Conservation (phyloP, 2,113 vertebrate genomes). For the Sapajus apella region DNA sequence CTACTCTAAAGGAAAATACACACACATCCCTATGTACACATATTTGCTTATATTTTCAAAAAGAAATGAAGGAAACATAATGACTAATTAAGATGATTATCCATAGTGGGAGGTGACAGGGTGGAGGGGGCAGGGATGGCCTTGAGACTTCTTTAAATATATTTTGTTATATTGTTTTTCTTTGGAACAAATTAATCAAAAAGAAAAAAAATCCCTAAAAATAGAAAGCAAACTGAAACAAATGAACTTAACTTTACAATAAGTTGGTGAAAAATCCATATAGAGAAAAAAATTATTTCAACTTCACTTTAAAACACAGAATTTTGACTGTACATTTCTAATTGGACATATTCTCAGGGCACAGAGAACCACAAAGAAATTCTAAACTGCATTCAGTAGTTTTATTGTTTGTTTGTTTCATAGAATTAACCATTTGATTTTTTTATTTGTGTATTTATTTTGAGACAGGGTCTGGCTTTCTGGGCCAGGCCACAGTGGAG, state of each 20-base stretch:
- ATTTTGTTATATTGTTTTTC: background rate
- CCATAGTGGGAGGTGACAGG: background rate
- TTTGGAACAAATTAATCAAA: constrained; percentile 38
- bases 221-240: constrained; percentile 39
- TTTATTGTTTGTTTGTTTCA: background rate
- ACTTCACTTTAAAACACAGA: constrained; percentile 23
- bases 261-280: background rate
- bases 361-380: background rate
- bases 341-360: background rate
- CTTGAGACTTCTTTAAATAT: constrained; percentile 1
- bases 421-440: too few relatives aligned
- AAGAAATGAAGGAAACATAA: background rate
- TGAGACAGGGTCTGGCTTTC: too few relatives aligned
- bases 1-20: background rate
- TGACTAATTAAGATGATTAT: constrained; percentile 24
- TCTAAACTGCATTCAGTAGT: background rate
- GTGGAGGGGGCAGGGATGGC: background rate
- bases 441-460: too few relatives aligned
- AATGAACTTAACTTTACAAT: background rate
- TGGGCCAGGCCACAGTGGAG: too few relatives aligned
- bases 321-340: background rate
- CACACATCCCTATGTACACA: background rate
- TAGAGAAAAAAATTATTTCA: constrained; percentile 11
- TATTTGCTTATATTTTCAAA: background rate
- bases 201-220: background rate